Evolutionary conservation across 2,113 vertebrate genomes (phyloP), one percentile per base, ranked within the genome.

Genomic region (Ageneiosus marmoratus): DNA sequence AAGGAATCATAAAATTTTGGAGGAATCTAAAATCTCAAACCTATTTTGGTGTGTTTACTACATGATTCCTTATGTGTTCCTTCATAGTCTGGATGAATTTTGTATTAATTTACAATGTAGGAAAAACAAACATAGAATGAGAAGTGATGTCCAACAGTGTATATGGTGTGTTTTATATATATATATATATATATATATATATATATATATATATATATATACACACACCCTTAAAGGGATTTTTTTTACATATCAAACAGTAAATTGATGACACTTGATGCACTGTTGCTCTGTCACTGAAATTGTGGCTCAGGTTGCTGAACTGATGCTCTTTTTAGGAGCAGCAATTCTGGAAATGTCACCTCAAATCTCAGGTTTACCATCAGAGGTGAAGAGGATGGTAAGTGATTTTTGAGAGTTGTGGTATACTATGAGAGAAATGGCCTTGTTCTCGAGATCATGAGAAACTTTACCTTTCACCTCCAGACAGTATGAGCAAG

Each of bases 401-500:
- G 44, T 22, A 51, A 48, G 46, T 48, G 46, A 51, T 51, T 51
- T 16, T 32, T 75, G 8, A 12, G 16, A 5, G 48, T 32, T 53
- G 48, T 53, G 18, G 67, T 70, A 37, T 74, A 58, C 15, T 60
- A 70, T 8, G 16, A 70, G 73, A 55, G 50, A 76, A 46, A 69
- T 65, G 85, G 80, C 80, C 29, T 74, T 41, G 82, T 86, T 79
- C 60, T n/a, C 87, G 50, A 83, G 63, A 88, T 85, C 80, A 87
- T 92, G 91, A 90, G 92, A 92, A 92, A 90, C 79, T 90, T 87
- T 53, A 76, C 53, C 46, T 60, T 84, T 82, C 81, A 82, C 9
- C 22, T 29, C 80, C 84, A 85, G 73, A 62, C 56, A 37, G 58
- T 10, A 34, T 0, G 20, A 34, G 44, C 18, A 29, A 29, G 34